These are phyloP conservation scores for Drosophila persimilis DNA, from an alignment of 1,140 invertebrate genomes.

Conservation along the genomic window DNA sequence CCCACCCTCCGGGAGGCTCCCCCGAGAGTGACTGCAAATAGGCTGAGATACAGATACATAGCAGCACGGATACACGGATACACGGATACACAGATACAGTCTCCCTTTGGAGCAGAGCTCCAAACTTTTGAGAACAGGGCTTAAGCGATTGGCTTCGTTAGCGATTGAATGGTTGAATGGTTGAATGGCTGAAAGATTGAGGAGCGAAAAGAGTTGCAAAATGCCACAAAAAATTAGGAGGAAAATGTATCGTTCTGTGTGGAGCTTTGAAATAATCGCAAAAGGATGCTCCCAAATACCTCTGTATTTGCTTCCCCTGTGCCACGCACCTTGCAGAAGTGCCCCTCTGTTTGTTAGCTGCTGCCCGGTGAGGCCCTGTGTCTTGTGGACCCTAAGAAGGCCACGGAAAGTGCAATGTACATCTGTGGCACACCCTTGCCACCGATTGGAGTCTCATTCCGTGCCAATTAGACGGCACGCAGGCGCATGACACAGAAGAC, in stretches of 20 bases:
- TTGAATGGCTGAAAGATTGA: no score
- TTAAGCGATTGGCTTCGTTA: constrained; percentile 14
- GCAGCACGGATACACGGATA: neutral
- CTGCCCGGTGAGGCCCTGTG: no score
- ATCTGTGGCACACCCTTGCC: neutral
- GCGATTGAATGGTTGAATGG: no score
- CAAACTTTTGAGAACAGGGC: constrained; percentile 17
- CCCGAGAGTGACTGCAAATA: constrained; percentile 22
- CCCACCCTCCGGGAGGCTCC: neutral
- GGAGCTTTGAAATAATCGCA: no score
- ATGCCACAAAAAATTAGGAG: neutral
- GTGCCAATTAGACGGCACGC: constrained; percentile 69
- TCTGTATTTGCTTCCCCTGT: no score
- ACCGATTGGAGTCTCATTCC: constrained; percentile 41
- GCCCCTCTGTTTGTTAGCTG: no score
- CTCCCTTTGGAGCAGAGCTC: neutral
- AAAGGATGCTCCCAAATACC: no score
- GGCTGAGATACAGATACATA: constrained; percentile 18
- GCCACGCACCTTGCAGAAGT: no score
- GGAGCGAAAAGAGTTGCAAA: neutral
- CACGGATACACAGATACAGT: neutral
- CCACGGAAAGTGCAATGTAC: no score
- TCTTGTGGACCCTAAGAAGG: no score
- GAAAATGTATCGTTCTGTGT: neutral
- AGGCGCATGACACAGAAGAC: constrained; percentile 58